These are phyloP conservation scores for Todus mexicanus DNA, from an alignment of 2,797 vertebrate species.

Conservation along the genomic window DNA sequence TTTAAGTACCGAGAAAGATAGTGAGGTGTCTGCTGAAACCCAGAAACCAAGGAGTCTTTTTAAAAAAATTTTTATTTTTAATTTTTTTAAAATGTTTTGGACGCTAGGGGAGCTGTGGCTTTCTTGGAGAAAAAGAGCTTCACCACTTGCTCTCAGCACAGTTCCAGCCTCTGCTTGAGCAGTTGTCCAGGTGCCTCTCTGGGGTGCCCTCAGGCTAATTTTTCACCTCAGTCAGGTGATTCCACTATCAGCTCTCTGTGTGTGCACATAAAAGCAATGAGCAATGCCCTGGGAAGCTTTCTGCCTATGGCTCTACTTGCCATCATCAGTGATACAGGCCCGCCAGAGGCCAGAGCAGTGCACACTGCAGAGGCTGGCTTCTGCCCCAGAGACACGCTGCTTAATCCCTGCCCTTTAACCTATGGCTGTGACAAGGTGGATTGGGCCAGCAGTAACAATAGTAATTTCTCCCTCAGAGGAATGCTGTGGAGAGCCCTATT, in stretches of 20 bases:
- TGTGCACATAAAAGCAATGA: not conserved
- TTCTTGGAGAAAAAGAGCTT: not conserved
- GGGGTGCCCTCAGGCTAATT: not conserved
- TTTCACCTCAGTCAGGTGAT: not conserved
- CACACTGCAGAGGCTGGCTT: not conserved
- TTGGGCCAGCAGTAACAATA: not conserved
- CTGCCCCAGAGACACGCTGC: rapidly evolving
- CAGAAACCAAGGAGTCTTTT: not conserved
- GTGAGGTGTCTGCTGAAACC: not conserved
- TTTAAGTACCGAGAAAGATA: not conserved
- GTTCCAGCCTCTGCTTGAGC: not conserved
- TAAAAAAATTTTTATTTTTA: rapidly evolving
- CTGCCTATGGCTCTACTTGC: not conserved
- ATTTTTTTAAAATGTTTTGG: too few relatives aligned
- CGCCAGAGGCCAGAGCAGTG: not conserved
- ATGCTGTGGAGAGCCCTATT: not conserved
- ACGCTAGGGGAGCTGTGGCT: not conserved
- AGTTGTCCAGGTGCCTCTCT: rapidly evolving
- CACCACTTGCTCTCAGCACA: too few relatives aligned
- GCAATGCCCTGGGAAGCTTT: not conserved
- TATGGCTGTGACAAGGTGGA: not conserved
- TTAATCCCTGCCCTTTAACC: not conserved
- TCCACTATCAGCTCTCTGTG: rapidly evolving
- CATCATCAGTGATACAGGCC: not conserved
- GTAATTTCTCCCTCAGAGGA: not conserved